Conservation (phyloP, 2,113 vertebrate species). For the Notothenia rossii region DNA sequence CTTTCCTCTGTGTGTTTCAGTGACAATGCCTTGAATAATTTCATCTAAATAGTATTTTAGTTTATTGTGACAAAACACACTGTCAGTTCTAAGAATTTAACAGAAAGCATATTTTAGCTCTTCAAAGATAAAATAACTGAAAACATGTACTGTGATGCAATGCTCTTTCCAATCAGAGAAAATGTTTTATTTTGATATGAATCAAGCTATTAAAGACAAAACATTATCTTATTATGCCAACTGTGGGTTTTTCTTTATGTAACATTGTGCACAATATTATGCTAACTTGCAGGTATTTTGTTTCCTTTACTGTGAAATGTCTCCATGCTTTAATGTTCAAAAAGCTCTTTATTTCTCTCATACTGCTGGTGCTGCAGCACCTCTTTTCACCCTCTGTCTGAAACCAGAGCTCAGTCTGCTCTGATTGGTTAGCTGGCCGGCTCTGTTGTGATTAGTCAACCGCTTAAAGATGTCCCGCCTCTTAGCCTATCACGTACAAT, state of each 20-base stretch:
- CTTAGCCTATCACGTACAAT: no score
- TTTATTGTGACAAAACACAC: background rate
- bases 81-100: background rate
- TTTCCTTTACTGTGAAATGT: no score
- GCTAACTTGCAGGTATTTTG: no score
- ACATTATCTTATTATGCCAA: background rate
- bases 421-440: no score
- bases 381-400: no score
- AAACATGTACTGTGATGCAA: background rate
- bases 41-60: background rate
- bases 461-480: no score
- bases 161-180: slow-evolving; percentile 10
- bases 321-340: no score
- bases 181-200: slow-evolving; percentile 17
- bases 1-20: background rate
- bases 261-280: no score
- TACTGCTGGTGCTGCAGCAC: no score
- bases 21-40: background rate
- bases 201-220: background rate
- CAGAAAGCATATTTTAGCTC: background rate
- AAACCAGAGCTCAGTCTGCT: no score
- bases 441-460: no score
- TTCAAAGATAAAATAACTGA: background rate
- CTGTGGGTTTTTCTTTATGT: background rate
- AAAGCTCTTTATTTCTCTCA: no score